A percentile compares a stretch with the other conserved stretches of the same genome.
phyloP scores from a whole-genome alignment of 1,140 invertebrate genomes.

The Euwallacea fornicatus region DNA sequence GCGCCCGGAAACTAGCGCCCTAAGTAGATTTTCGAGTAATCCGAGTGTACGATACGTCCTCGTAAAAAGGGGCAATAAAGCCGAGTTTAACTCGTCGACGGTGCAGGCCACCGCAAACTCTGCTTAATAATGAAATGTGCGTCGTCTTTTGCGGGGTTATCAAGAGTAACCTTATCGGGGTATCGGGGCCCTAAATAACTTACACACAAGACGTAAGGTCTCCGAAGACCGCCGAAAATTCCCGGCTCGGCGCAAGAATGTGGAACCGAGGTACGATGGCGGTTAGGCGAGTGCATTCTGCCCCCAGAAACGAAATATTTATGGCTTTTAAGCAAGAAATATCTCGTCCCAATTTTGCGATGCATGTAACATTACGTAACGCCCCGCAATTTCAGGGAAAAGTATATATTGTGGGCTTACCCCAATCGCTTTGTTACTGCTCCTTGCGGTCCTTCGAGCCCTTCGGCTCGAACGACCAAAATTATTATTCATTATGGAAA shows the following conservation, averaged over 20 bases:
- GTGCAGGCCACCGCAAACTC: not conserved
- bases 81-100: not conserved
- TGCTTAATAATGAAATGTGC: not conserved
- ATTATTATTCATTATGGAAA: no score
- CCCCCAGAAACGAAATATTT: not conserved
- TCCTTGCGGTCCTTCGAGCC: no score
- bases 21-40: constrained; percentile 5
- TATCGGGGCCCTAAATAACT: not conserved
- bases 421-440: no score
- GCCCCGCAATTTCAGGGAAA: no score
- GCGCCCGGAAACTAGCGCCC: not conserved
- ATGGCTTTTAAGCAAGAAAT: constrained; percentile 7
- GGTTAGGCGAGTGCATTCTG: constrained; percentile 6
- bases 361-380: constrained; percentile 1
- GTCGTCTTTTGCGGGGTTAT: not conserved
- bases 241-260: not conserved
- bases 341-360: not conserved
- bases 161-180: not conserved
- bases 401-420: no score
- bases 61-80: not conserved
- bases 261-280: constrained; percentile 1
- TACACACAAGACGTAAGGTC: constrained; percentile 2
- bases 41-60: not conserved
- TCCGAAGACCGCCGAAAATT: constrained; percentile 1
- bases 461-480: no score